Percentiles rank a stretch among this genome's conserved stretches.
Conservation (phyloP, 2,797 vertebrate species). For the Coccyzus lansbergi region DNA sequence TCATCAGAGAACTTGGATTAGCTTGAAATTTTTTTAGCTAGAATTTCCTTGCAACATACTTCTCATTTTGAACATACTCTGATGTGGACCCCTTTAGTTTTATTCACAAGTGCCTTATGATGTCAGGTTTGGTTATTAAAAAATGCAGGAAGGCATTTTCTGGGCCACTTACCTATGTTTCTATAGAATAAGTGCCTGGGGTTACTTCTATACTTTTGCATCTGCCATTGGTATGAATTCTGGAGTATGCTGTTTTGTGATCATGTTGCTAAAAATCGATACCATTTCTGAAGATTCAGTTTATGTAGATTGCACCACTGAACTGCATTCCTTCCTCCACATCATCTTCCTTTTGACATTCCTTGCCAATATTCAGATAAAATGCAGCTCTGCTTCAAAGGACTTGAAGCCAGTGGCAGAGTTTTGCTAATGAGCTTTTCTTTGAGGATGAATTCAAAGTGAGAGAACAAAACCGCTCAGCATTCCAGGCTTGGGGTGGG, state of each 20-base stretch:
- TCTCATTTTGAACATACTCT: not conserved
- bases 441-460: not conserved
- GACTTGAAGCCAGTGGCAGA: not conserved
- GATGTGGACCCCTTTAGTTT: not conserved
- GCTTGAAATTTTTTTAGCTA: not conserved
- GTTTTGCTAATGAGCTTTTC: not conserved
- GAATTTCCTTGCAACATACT: not conserved
- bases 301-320: not conserved
- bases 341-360: not conserved
- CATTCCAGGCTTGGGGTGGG: not conserved
- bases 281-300: not conserved
- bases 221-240: not conserved
- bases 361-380: not conserved
- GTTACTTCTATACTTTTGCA: not conserved
- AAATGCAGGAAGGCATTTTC: slow-evolving; percentile 22
- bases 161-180: not conserved
- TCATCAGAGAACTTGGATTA: not conserved
- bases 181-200: not conserved
- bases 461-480: not conserved
- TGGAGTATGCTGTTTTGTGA: not conserved
- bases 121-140: not conserved
- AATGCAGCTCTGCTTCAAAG: not conserved
- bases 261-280: not conserved
- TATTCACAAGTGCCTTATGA: not conserved
- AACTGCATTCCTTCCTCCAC: not conserved